Percentiles rank a stretch among this genome's conserved stretches.
Conservation (phyloP, 2,113 vertebrate genomes). For the Mastomys natalensis region DNA sequence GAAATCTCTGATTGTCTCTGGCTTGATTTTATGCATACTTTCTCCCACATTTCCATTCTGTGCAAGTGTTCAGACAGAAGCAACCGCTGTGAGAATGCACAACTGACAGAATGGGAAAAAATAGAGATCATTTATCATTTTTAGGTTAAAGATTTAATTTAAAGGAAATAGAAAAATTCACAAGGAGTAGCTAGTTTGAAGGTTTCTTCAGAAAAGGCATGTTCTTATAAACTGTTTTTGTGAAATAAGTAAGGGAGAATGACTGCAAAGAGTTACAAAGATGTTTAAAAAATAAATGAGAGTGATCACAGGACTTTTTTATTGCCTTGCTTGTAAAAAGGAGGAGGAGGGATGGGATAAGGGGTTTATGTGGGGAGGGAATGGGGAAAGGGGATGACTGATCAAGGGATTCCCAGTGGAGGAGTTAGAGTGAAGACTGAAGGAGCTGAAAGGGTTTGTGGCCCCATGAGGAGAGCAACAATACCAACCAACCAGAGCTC, state of each 20-base stretch:
- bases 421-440: too few species aligned
- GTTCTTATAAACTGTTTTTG: constrained; percentile 33
- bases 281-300: neutral
- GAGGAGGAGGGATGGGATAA: too few species aligned
- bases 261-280: constrained; percentile 40
- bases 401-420: too few species aligned
- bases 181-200: neutral
- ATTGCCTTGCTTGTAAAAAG: too few species aligned
- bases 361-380: too few species aligned
- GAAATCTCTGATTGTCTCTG: constrained; percentile 42
- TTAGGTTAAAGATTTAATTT: constrained; percentile 52
- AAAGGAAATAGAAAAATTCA: constrained; percentile 50
- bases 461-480: too few species aligned
- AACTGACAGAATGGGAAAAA: constrained; percentile 31
- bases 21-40: constrained; percentile 50
- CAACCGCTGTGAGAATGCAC: constrained; percentile 12
- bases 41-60: constrained; percentile 27
- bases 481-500: too few species aligned
- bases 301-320: too few species aligned
- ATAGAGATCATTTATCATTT: constrained; percentile 48
- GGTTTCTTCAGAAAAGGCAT: neutral
- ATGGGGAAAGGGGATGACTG: too few species aligned
- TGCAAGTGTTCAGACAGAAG: neutral
- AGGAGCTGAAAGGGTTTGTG: too few species aligned
- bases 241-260: neutral